These are phyloP conservation scores for Trypoxylus dichotomus DNA, from an alignment of 1,140 invertebrate species.

Conservation along the genomic window DNA sequence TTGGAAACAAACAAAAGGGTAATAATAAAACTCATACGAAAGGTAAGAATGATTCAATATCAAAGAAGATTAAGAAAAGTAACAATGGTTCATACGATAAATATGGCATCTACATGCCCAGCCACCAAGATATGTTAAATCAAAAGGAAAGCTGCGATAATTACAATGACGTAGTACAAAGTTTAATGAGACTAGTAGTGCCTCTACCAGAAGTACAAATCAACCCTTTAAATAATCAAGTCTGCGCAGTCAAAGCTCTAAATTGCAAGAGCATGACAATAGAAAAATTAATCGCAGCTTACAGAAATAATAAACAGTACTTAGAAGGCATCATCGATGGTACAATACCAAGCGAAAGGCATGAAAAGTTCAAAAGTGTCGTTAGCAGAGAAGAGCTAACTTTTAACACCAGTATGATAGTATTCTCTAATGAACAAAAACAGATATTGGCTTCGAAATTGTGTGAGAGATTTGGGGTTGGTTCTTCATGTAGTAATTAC, in stretches of 20 bases:
- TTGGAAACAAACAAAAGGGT: too few relatives aligned
- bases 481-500: constrained; percentile 35
- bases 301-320: background rate
- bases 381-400: background rate
- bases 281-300: background rate
- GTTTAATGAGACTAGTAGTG: background rate
- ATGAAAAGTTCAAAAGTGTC: background rate
- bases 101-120: constrained; percentile 38
- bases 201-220: background rate
- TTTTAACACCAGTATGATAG: constrained; percentile 40
- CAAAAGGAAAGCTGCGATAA: constrained; percentile 35
- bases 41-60: too few relatives aligned
- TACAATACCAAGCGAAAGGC: constrained; percentile 28
- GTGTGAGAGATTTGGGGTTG: constrained; percentile 34
- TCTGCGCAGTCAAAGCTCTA: background rate
- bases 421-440: constrained; percentile 39
- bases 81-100: constrained; percentile 30
- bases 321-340: background rate
- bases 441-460: constrained; percentile 35
- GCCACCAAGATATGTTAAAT: constrained; percentile 37
- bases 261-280: background rate
- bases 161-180: background rate
- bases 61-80: too few relatives aligned
- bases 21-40: too few relatives aligned
- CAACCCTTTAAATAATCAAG: background rate